A percentile compares a stretch with the other conserved stretches of the same genome.
phyloP scores from a whole-genome alignment of 2,113 vertebrate genomes.

The Benitochromis conjunctus region DNA sequence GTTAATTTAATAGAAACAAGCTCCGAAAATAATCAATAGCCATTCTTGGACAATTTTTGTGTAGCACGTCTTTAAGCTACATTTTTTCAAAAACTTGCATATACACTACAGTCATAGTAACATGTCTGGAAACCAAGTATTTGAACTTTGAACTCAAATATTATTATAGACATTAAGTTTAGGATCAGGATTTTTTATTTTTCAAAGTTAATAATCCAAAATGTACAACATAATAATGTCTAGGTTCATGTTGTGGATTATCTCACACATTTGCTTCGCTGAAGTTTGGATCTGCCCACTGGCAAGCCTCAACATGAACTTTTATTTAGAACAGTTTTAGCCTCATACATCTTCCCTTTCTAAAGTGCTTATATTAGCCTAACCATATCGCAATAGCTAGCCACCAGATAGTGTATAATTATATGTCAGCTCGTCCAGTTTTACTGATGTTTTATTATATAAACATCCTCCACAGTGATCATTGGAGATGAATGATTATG shows the following conservation, averaged over 20 bases:
- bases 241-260: neutral
- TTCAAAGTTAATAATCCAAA: neutral
- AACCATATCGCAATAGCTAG: no score
- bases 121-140: neutral
- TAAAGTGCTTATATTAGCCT: neutral
- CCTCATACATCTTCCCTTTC: neutral
- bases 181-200: neutral
- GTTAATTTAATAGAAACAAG: neutral
- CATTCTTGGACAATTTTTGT: neutral
- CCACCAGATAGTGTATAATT: neutral
- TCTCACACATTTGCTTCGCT: neutral
- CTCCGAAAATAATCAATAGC: neutral
- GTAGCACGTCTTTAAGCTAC: neutral
- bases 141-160: neutral
- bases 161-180: neutral
- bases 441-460: neutral
- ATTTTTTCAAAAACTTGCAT: neutral
- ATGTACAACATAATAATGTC: neutral
- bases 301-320: neutral
- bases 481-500: neutral
- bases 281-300: neutral
- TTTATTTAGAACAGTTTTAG: neutral
- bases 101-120: neutral
- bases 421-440: neutral
- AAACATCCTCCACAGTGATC: neutral